A percentile compares a stretch with the other conserved stretches of the same genome.
These are phyloP conservation scores for Triplophysa yarkandensis DNA, from an alignment of 2,797 vertebrate genomes.

Conservation along the genomic window DNA sequence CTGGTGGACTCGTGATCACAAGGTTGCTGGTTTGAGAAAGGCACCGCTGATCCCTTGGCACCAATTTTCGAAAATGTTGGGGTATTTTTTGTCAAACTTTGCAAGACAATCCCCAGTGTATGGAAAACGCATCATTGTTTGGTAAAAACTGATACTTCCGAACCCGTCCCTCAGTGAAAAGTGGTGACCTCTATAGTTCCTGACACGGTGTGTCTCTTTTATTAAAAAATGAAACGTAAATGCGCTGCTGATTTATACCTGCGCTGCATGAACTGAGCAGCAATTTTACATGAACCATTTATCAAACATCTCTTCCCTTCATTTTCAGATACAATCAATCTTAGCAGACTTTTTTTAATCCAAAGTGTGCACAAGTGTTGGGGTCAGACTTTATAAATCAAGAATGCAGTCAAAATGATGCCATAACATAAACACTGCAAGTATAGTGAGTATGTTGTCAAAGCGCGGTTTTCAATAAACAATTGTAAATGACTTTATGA, in stretches of 20 bases:
- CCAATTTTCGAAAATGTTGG: too few relatives aligned
- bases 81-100: too few relatives aligned
- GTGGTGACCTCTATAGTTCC: slow-evolving; percentile 7
- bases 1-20: too few relatives aligned
- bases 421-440: background rate
- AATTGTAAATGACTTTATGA: background rate
- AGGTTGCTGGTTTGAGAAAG: too few relatives aligned
- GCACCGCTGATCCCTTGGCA: too few relatives aligned
- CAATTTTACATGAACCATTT: slow-evolving; percentile 37
- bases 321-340: slow-evolving; percentile 27
- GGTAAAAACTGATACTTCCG: background rate
- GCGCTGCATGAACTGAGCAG: slow-evolving; percentile 6
- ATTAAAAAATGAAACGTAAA: slow-evolving; percentile 12
- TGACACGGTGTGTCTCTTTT: slow-evolving; percentile 7
- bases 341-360: slow-evolving; percentile 26
- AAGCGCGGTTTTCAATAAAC: background rate
- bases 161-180: background rate
- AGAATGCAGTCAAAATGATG: slow-evolving; percentile 2
- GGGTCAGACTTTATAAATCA: slow-evolving; percentile 26
- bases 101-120: background rate
- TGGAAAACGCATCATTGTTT: background rate
- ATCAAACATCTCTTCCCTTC: slow-evolving; percentile 25
- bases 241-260: slow-evolving; percentile 23
- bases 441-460: background rate
- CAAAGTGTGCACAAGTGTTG: background rate